Evolutionary conservation across 2,113 vertebrate species (phyloP).

Genomic region (Callorhinus ursinus): DNA sequence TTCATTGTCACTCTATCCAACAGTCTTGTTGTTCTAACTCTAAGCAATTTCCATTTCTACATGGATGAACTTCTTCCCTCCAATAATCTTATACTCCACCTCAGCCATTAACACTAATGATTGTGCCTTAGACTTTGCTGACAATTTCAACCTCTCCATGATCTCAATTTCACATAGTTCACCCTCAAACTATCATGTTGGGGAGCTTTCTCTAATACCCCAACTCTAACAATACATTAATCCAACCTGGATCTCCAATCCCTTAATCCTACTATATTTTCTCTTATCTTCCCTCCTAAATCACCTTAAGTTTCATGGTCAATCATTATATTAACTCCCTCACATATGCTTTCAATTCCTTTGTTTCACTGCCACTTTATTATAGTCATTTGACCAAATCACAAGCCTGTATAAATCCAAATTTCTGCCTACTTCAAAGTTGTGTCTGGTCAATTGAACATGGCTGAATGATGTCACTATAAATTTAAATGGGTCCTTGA

Average conservation of each 20-base stretch:
- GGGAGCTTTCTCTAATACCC: background rate
- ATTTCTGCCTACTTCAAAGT: background rate
- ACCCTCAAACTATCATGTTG: background rate
- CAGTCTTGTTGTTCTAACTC: background rate
- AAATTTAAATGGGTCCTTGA: background rate
- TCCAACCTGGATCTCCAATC: background rate
- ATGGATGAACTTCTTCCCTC: background rate
- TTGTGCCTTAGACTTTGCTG: background rate
- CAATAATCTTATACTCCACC: background rate
- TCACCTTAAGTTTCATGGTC: slow-evolving; percentile 9
- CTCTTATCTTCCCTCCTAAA: background rate
- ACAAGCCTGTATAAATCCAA: background rate
- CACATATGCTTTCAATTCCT: background rate
- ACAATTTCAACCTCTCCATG: background rate
- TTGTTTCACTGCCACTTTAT: background rate
- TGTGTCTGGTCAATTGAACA: background rate
- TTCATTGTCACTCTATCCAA: background rate
- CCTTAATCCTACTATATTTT: background rate
- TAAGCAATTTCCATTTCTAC: background rate
- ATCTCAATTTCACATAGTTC: background rate
- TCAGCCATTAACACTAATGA: background rate
- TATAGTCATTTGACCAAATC: background rate
- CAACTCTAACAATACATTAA: background rate
- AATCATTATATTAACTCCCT: background rate
- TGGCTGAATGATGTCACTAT: background rate